A percentile compares a stretch with the other conserved stretches of the same genome.
phyloP scores from a whole-genome alignment of 2,888 invertebrate genomes.

The Crepidodera aurea region DNA sequence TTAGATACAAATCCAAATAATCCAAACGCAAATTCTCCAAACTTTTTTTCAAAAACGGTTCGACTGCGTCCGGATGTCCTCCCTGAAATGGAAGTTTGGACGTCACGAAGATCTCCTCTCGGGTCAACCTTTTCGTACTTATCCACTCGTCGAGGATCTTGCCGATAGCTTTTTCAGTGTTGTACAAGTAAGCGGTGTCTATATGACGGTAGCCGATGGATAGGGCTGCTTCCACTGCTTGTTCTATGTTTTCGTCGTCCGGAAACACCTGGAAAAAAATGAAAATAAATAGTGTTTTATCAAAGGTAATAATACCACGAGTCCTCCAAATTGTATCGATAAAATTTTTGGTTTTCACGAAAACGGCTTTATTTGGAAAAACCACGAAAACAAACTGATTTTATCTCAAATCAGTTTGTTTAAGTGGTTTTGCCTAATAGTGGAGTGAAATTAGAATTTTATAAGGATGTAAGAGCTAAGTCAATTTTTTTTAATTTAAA shows the following conservation, averaged over 20 bases:
- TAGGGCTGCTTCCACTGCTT: slow-evolving; percentile 74
- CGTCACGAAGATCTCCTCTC: slow-evolving; percentile 80
- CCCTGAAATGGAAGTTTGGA: slow-evolving; percentile 77
- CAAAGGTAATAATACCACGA: too few species aligned
- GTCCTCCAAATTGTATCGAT: too few species aligned
- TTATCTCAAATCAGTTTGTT: too few species aligned
- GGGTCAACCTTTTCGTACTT: slow-evolving; percentile 65
- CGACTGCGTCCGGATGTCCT: slow-evolving; percentile 41
- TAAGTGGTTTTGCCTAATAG: too few species aligned
- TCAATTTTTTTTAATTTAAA: too few species aligned
- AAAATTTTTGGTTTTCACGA: too few species aligned
- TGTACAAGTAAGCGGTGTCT: slow-evolving; percentile 81
- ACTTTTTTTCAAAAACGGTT: slow-evolving; percentile 45
- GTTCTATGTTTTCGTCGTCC: slow-evolving; percentile 69
- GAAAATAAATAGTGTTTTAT: too few species aligned
- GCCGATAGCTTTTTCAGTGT: slow-evolving; percentile 80
- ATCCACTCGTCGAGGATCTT: slow-evolving; percentile 77
- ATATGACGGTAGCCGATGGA: slow-evolving; percentile 84
- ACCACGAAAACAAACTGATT: too few species aligned
- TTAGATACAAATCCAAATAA: slow-evolving; percentile 49
- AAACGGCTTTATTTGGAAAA: too few species aligned
- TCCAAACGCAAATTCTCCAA: slow-evolving; percentile 46
- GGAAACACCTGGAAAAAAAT: slow-evolving; percentile 62
- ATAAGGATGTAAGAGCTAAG: too few species aligned
- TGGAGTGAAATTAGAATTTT: too few species aligned